Evolutionary conservation across 37 sponge, comb jelly and placozoan genomes (phyloP).

Genomic region (Tethya wilhelma): DNA sequence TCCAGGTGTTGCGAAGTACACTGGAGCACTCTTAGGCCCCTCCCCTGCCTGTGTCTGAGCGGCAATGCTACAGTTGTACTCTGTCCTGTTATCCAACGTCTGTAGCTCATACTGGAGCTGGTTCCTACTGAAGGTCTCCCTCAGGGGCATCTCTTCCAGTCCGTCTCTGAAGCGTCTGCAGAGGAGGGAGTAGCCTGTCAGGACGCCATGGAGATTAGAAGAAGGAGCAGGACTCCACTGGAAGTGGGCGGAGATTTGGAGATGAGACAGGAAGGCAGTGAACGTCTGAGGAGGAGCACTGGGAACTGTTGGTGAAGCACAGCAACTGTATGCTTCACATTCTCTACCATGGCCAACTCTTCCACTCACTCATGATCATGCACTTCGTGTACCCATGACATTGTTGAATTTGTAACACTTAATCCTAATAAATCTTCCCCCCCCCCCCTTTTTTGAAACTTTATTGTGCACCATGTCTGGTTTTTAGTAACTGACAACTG

Average conservation of each 20-base stretch:
- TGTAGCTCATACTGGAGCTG: neutral
- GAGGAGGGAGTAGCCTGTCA: constrained; percentile 14
- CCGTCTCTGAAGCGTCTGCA: neutral
- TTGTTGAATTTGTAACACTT: neutral
- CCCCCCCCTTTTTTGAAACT: neutral
- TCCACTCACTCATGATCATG: too few species aligned
- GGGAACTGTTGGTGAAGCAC: too few species aligned
- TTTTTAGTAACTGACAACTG: too few species aligned
- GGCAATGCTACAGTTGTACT: constrained; percentile 23
- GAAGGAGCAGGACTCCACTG: constrained; percentile 1
- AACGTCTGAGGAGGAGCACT: constrained; percentile 30
- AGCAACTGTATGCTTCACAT: too few species aligned
- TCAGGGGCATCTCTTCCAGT: neutral
- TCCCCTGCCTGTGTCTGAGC: constrained; percentile 10
- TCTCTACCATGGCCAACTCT: too few species aligned
- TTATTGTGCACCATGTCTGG: too few species aligned
- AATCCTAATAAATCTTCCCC: neutral
- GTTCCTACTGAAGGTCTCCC: neutral
- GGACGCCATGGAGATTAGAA: neutral
- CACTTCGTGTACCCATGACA: neutral
- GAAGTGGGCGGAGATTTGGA: constrained; percentile 16
- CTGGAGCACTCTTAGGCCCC: constrained; percentile 14
- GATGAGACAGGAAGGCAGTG: constrained; percentile 19
- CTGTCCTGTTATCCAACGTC: neutral
- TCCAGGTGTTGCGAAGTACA: constrained; percentile 15